Base-by-base conservation (phyloP, 2,797 vertebrate species). In the Podarcis lilfordi region DNA sequence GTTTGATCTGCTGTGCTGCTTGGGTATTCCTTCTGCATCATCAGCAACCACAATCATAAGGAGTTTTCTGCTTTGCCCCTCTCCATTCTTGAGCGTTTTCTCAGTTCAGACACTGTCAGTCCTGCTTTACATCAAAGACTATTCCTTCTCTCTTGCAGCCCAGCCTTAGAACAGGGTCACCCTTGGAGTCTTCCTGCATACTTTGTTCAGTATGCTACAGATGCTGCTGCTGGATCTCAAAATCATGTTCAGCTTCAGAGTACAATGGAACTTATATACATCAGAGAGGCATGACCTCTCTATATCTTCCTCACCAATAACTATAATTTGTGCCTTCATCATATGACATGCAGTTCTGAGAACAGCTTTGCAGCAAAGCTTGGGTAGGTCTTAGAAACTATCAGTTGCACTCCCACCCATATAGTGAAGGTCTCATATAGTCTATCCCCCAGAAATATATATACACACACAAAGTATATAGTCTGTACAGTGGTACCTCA, bases 271-370 rank as follows among this genome's bases (percentile, higher is more conserved):
- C 8, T 37, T 50, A 29, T 29, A 37, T 45, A 6, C 27, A 9
- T 69, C 40, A 29, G 29, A 32, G 68, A 66, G 35, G 19, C 4
- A 55, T 74, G n/a, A 66, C n/a, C 83, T 89, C 80, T 85, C 82
- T 43, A 27, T 55, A 61, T 69, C 64, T 89, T 89, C 83, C 78
- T 68, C n/a, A 29, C 59, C 59, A 81, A 77, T 35, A 75, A 84
- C 3, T 80, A 80, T 25, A 23, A 23, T 32, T 9, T 45, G 2
- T 15, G 29, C 50, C 86, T 45, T 78, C n/a, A 64, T 82, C 27
- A 8, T 13, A 13, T 5, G 43, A 29, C 50, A 25, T 50, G 11
- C 3, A 0, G 32, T 50, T 61, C 35, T 87, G 9, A 77, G 40
- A 77, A 61, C 29, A 40, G 0, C 17, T 45, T 32, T 8, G 5